Base-by-base conservation (phyloP, 2,888 invertebrate species). In the Tubulanus polymorphus region DNA sequence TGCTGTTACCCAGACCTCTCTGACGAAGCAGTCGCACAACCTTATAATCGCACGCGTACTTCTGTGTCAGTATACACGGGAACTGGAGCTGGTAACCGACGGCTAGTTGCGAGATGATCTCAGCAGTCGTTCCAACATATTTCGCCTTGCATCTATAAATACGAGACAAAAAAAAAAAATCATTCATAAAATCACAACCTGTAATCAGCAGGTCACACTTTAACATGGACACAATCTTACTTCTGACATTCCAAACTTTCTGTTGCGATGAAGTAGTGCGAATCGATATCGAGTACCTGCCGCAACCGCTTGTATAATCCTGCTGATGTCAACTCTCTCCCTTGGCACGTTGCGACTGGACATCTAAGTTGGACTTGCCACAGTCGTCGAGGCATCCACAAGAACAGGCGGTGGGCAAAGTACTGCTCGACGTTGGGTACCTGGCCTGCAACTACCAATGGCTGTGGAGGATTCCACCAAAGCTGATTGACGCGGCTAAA, bases 401-500 rank as follows among this genome's bases (percentile, higher is more conserved):
- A 46, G 20, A 62, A 51, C 28, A 63, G 37, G 6, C 49, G 54
- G 15, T 51, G 56, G 2, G 58, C 52, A 54, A 63, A 65, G 30
- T 59, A 65, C 10, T 51, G 29, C 51, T 57, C 57, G 32, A 56
- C 29, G 10, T 48, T 12, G 1, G 60, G 59, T 18, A 29, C 12
- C 1, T 37, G 26, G 32, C 23, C 50, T 32, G 18, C 20, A 10
- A 29, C 35, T 5, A 59, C 15, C n/a, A 55, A 20, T 18, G 63
- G 59, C 48, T 58, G 57, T 10, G 62, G 64, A 10, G 64, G 63
- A 47, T 63, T 53, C 50, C 47, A 60, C 63, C 63, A 64, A 23
- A 62, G 30, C 51, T 48, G 28, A 28, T 37, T 28, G 2, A 59
- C 28, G 3, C 37, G 28, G 12, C 26, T 25, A 3, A 25, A 23